Evolutionary conservation across 2,797 vertebrate species (phyloP).

Genomic region (Gambelia wislizenii): DNA sequence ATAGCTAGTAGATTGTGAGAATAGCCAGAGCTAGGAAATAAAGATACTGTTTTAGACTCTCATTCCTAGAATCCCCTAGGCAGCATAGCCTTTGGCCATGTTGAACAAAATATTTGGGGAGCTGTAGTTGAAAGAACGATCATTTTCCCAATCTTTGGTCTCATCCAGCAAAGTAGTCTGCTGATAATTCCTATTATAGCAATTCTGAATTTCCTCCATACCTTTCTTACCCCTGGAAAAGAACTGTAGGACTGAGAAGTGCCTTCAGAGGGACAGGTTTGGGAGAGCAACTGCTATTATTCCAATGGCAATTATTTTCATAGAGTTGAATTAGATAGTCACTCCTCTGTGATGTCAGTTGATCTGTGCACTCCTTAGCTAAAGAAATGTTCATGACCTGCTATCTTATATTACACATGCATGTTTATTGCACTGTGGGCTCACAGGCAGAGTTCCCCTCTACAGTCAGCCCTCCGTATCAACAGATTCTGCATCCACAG

Average conservation of each 20-base stretch:
- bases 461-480: too few relatives aligned
- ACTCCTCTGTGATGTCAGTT: neutral
- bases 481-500: too few relatives aligned
- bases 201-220: neutral
- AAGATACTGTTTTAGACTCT: too few relatives aligned
- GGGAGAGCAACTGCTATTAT: neutral
- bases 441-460: too few relatives aligned
- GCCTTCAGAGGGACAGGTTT: neutral
- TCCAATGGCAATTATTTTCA: conserved; percentile 1
- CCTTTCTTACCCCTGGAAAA: neutral
- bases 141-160: too few relatives aligned
- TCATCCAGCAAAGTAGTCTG: neutral
- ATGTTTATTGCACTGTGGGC: too few relatives aligned
- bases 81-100: too few relatives aligned
- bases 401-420: neutral
- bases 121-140: too few relatives aligned
- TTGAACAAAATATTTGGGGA: too few relatives aligned
- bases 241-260: neutral
- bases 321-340: neutral
- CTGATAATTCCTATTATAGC: neutral
- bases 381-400: neutral
- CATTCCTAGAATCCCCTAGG: too few relatives aligned
- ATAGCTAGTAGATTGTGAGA: neutral
- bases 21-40: neutral
- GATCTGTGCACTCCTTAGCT: neutral